Conservation (phyloP, 2,113 vertebrate species). For the Monopterus albus region DNA sequence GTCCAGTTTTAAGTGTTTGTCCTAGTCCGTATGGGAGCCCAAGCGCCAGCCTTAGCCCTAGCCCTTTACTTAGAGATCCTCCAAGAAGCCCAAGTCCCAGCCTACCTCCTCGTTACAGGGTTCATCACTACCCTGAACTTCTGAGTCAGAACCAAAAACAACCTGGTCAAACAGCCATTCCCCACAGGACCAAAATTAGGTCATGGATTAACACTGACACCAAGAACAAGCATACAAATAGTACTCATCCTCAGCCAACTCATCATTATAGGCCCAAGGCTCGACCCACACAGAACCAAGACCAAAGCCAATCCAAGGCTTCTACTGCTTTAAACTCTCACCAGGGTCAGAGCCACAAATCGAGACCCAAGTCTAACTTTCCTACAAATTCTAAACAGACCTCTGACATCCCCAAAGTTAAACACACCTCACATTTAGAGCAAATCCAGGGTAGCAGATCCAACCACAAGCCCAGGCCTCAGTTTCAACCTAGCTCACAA, state of each 20-base stretch:
- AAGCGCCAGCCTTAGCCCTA: slow-evolving; percentile 62
- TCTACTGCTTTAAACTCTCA: slow-evolving; percentile 33
- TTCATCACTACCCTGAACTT: slow-evolving; percentile 47
- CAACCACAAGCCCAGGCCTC: slow-evolving; percentile 48
- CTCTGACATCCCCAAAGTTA: slow-evolving; percentile 58
- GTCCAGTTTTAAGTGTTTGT: slow-evolving; percentile 74
- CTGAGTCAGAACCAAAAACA: slow-evolving; percentile 54
- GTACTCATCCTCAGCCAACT: slow-evolving; percentile 29
- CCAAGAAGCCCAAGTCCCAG: slow-evolving; percentile 76
- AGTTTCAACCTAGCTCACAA: slow-evolving; percentile 43
- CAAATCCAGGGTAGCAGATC: slow-evolving; percentile 45
- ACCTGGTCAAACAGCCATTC: slow-evolving; percentile 36
- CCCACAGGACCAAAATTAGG: slow-evolving; percentile 64
- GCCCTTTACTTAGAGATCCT: slow-evolving; percentile 64
- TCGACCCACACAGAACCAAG: slow-evolving; percentile 46
- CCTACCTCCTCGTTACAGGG: slow-evolving; percentile 41
- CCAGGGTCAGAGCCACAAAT: slow-evolving; percentile 50
- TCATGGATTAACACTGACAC: slow-evolving; percentile 53
- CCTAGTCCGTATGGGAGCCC: slow-evolving; percentile 75
- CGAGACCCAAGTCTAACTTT: slow-evolving; percentile 54
- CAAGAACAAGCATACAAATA: slow-evolving; percentile 57
- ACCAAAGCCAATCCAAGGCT: slow-evolving; percentile 58
- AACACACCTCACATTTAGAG: slow-evolving; percentile 53
- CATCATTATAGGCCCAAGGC: slow-evolving; percentile 48
- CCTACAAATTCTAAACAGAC: slow-evolving; percentile 40